These are phyloP conservation scores for Drosophila persimilis DNA, from an alignment of 1,140 invertebrate genomes.

Conservation along the genomic window DNA sequence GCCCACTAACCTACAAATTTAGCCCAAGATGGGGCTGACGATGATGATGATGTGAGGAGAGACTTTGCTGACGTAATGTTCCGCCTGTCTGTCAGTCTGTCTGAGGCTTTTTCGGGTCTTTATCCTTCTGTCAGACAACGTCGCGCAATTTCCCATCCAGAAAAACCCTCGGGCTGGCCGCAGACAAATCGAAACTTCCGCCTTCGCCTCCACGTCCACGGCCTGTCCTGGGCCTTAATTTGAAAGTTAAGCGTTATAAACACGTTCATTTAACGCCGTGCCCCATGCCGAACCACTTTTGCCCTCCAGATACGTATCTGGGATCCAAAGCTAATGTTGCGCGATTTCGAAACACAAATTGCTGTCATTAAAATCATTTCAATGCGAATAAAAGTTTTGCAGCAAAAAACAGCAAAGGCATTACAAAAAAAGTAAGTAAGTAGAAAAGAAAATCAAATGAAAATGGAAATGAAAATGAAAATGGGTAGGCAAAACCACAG, in stretches of 20 bases:
- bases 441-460: slow-evolving; percentile 51
- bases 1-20: slow-evolving; percentile 71
- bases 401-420: slow-evolving; percentile 5
- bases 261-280: slow-evolving; percentile 67
- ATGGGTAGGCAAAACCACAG: slow-evolving; percentile 18
- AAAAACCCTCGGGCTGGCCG: slow-evolving; percentile 46
- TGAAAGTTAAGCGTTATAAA: slow-evolving; percentile 80
- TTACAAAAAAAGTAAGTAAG: slow-evolving; percentile 28
- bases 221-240: slow-evolving; percentile 55
- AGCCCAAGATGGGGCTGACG: neutral
- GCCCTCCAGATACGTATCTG: slow-evolving; percentile 30
- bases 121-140: slow-evolving; percentile 41
- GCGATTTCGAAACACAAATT: slow-evolving; percentile 79
- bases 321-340: slow-evolving; percentile 70
- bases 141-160: slow-evolving; percentile 58
- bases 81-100: slow-evolving; percentile 23
- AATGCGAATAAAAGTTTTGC: slow-evolving; percentile 70
- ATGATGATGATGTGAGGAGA: slow-evolving; percentile 3
- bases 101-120: slow-evolving; percentile 33
- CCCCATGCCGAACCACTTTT: neutral
- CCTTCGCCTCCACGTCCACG: slow-evolving; percentile 30
- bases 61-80: slow-evolving; percentile 52
- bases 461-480: slow-evolving; percentile 23
- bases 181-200: slow-evolving; percentile 80
- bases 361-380: slow-evolving; percentile 80